A percentile compares a stretch with the other conserved stretches of the same genome.
phyloP scores from a whole-genome alignment of 2,113 vertebrate species.

The Zosterops japonicus region DNA sequence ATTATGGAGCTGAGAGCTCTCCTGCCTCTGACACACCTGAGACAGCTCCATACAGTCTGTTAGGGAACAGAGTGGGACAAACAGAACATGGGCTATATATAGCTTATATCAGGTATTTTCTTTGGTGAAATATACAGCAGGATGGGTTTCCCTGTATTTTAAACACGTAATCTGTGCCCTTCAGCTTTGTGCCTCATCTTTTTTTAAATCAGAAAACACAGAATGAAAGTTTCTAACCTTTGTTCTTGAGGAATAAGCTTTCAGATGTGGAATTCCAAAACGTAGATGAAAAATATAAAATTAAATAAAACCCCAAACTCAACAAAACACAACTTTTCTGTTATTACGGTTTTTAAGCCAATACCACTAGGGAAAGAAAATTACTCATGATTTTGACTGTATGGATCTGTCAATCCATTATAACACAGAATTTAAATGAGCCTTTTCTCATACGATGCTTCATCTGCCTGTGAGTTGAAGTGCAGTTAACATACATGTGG shows the following conservation, averaged over 20 bases:
- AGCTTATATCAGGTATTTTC: neutral
- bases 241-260: neutral
- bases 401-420: neutral
- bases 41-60: neutral
- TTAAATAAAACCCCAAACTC: accelerated
- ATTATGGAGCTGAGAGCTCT: neutral
- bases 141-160: neutral
- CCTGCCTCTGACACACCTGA: neutral
- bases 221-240: neutral
- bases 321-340: neutral
- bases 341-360: neutral
- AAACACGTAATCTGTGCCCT: neutral
- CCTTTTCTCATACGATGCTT: neutral
- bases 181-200: neutral
- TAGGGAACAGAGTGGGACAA: neutral
- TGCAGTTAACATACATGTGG: neutral
- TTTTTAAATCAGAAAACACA: neutral
- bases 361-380: neutral
- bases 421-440: neutral
- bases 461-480: neutral
- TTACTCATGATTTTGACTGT: neutral
- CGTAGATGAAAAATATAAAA: neutral
- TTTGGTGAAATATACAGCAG: neutral
- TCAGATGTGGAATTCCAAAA: neutral
- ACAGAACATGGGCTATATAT: neutral